These are phyloP conservation scores for Dicaeum eximium DNA, from an alignment of 2,113 vertebrate species.

Conservation along the genomic window DNA sequence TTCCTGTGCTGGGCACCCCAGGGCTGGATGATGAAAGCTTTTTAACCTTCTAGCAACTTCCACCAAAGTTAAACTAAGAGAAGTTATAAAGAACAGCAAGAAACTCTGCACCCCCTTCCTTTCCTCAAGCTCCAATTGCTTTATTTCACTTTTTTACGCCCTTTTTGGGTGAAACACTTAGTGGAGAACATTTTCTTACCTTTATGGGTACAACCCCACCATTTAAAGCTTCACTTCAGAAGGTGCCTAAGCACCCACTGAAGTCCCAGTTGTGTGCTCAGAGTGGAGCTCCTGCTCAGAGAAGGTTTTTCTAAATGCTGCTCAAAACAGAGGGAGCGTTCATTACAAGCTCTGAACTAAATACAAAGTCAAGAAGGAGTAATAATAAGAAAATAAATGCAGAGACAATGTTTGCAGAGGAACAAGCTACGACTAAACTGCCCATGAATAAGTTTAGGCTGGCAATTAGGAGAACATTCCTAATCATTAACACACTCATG, in stretches of 20 bases:
- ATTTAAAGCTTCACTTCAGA: conserved; percentile 1
- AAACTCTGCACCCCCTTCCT: not conserved
- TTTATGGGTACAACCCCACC: not conserved
- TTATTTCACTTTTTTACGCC: not conserved
- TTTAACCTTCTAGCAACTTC: not conserved
- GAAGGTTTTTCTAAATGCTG: not conserved
- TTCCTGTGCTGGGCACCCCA: not conserved
- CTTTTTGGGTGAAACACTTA: not conserved
- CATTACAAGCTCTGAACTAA: conserved; percentile 1
- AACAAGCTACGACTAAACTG: not conserved
- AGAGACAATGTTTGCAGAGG: not conserved
- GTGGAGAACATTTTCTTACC: not conserved
- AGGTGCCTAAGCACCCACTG: not conserved
- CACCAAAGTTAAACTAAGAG: not conserved
- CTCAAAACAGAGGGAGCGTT: not conserved
- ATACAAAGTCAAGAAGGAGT: not conserved
- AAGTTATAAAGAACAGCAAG: not conserved
- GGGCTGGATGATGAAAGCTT: not conserved
- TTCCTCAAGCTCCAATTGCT: not conserved
- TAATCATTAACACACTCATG: not conserved
- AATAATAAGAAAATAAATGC: not conserved
- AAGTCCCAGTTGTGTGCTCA: conserved; percentile 17
- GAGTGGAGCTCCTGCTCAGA: not conserved
- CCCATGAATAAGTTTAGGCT: conserved; percentile 32
- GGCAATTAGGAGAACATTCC: not conserved